A percentile compares a stretch with the other conserved stretches of the same genome.
phyloP scores from a whole-genome alignment of 2,113 vertebrate genomes.

The Trochalopteron elliotii region DNA sequence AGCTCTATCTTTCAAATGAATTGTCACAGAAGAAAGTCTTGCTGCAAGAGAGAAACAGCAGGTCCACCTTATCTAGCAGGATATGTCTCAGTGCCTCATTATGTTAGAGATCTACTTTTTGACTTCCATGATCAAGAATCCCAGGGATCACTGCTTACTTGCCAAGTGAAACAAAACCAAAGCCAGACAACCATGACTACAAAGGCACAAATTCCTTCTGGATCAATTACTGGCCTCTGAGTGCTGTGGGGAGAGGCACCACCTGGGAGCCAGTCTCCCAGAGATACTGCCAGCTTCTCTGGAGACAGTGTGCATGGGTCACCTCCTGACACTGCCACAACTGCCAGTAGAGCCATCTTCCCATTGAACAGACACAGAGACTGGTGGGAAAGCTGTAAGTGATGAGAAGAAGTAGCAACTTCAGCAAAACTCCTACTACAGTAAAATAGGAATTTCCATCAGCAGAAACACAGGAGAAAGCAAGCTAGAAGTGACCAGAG shows the following conservation, averaged over 20 bases:
- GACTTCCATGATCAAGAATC: background rate
- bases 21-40: background rate
- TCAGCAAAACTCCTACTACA: background rate
- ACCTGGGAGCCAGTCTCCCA: background rate
- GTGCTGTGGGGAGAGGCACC: background rate
- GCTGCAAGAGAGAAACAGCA: background rate
- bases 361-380: background rate
- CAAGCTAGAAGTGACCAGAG: background rate
- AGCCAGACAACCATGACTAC: fast-evolving
- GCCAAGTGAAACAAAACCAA: background rate
- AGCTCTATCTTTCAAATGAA: background rate
- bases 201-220: background rate
- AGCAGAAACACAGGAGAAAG: background rate
- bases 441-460: background rate
- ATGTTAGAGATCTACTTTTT: background rate
- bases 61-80: background rate
- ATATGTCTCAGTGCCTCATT: background rate
- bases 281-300: background rate
- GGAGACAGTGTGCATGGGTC: background rate
- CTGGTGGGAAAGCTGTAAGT: background rate
- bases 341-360: background rate
- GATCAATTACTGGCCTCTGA: background rate
- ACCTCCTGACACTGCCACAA: background rate
- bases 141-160: background rate
- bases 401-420: background rate